phyloP scores from a whole-genome alignment of 2,888 invertebrate species.

The Stenolophus ochropezus region DNA sequence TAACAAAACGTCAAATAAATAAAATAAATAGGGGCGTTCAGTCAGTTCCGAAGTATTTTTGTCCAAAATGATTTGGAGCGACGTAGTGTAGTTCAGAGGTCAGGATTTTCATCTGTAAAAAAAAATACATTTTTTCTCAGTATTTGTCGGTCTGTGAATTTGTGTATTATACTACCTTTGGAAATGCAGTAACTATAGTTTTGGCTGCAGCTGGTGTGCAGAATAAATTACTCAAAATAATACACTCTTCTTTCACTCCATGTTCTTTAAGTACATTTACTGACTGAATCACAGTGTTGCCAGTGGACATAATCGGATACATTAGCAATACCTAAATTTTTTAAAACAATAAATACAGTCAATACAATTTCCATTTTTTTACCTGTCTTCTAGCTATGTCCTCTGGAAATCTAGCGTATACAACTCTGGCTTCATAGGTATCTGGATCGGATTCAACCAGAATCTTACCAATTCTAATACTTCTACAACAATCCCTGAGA shows the following conservation, averaged over 20 bases:
- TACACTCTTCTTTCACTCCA: conserved; percentile 93
- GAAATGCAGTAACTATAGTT: conserved; percentile 88
- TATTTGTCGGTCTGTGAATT: not conserved
- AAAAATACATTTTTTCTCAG: conserved; percentile 23
- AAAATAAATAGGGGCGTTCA: conserved; percentile 69
- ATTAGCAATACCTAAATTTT: conserved; percentile 86
- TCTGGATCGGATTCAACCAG: conserved; percentile 97
- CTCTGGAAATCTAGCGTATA: conserved; percentile 98
- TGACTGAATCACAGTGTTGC: conserved; percentile 96
- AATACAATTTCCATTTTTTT: too few species aligned
- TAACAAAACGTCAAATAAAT: conserved; percentile 22
- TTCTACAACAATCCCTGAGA: conserved; percentile 96
- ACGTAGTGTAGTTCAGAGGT: conserved; percentile 96
- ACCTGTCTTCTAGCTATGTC: conserved; percentile 89
- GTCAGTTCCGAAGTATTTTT: conserved; percentile 99
- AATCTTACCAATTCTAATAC: conserved; percentile 98
- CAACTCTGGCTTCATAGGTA: conserved; percentile 96
- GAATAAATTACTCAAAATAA: conserved; percentile 97
- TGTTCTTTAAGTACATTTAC: conserved; percentile 96
- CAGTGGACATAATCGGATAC: conserved; percentile 99
- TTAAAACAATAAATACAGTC: too few species aligned
- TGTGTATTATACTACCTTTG: conserved; percentile 75
- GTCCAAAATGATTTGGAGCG: conserved; percentile 98
- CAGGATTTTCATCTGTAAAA: conserved; percentile 88
- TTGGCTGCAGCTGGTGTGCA: conserved; percentile 94